Conservation (phyloP, 2,113 vertebrate species). For the Gobiocypris rarus region DNA sequence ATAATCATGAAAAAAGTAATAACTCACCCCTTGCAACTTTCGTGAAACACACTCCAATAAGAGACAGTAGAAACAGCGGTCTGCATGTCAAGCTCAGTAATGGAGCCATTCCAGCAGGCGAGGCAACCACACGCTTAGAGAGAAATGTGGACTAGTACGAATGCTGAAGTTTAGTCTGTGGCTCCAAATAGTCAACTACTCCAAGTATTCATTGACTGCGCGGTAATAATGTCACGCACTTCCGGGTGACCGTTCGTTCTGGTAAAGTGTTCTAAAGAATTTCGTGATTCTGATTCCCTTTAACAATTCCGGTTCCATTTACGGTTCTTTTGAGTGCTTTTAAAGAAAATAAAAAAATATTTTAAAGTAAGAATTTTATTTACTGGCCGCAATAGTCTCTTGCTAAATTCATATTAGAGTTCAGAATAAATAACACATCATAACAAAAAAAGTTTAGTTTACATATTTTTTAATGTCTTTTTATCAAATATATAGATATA, state of each 20-base stretch:
- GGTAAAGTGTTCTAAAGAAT: neutral
- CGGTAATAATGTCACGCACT: conserved; percentile 5
- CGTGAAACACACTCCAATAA: conserved; percentile 15
- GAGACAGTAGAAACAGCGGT: neutral
- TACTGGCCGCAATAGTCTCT: neutral
- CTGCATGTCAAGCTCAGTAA: neutral
- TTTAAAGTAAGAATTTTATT: neutral
- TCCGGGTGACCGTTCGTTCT: conserved; percentile 12
- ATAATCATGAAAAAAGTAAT: neutral
- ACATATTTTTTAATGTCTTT: neutral
- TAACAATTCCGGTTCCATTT: neutral
- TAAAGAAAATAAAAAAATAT: neutral
- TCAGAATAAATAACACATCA: neutral
- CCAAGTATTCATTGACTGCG: conserved; percentile 15
- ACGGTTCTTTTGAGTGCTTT: neutral
- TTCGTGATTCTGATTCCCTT: neutral
- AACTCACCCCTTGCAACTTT: conserved; percentile 10
- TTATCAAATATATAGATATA: too few species aligned
- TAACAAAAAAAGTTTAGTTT: neutral
- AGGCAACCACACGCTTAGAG: neutral
- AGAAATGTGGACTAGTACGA: neutral
- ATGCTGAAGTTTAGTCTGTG: neutral
- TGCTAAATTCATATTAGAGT: neutral
- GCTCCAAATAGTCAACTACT: conserved; percentile 7
- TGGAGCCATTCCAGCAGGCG: conserved; percentile 28